These are phyloP conservation scores for Drosophila mayaguana DNA, from an alignment of 2,888 invertebrate genomes.

Conservation along the genomic window DNA sequence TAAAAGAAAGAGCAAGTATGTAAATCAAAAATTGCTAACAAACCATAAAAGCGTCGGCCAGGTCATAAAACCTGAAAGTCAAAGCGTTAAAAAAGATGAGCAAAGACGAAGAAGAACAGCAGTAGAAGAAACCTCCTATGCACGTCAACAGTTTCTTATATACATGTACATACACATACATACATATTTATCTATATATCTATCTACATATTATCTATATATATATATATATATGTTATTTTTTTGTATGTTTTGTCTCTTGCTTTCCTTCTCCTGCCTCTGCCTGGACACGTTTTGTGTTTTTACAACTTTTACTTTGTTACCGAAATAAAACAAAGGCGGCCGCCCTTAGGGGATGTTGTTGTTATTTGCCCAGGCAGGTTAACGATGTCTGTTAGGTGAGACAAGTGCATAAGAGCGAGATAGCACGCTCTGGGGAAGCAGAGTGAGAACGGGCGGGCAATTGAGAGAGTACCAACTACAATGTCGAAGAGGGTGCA, in stretches of 20 bases:
- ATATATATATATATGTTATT: background rate
- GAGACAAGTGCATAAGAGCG: slow-evolving; percentile 30
- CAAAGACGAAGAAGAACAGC: slow-evolving; percentile 16
- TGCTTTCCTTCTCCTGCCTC: slow-evolving; percentile 1
- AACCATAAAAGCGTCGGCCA: slow-evolving; percentile 65
- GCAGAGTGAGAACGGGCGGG: slow-evolving; percentile 5
- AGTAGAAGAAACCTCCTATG: slow-evolving; percentile 12
- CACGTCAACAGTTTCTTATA: slow-evolving; percentile 19
- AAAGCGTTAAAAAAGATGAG: slow-evolving; percentile 42
- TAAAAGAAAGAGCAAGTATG: slow-evolving; percentile 36
- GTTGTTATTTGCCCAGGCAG: slow-evolving; percentile 51
- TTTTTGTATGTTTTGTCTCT: slow-evolving; percentile 7
- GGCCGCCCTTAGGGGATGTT: slow-evolving; percentile 30
- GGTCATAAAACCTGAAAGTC: slow-evolving; percentile 59
- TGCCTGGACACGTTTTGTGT: slow-evolving; percentile 29
- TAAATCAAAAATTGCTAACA: slow-evolving; percentile 67
- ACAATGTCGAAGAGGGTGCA: slow-evolving; percentile 73
- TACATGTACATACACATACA: background rate
- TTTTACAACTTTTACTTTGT: slow-evolving; percentile 76
- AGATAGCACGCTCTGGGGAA: background rate
- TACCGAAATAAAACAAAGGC: slow-evolving; percentile 73
- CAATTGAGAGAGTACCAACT: slow-evolving; percentile 27
- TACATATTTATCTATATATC: background rate
- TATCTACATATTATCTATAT: background rate
- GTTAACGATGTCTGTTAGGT: slow-evolving; percentile 68